These are phyloP conservation scores for Neotoxoptera formosana DNA, from an alignment of 1,140 invertebrate species.

Conservation along the genomic window DNA sequence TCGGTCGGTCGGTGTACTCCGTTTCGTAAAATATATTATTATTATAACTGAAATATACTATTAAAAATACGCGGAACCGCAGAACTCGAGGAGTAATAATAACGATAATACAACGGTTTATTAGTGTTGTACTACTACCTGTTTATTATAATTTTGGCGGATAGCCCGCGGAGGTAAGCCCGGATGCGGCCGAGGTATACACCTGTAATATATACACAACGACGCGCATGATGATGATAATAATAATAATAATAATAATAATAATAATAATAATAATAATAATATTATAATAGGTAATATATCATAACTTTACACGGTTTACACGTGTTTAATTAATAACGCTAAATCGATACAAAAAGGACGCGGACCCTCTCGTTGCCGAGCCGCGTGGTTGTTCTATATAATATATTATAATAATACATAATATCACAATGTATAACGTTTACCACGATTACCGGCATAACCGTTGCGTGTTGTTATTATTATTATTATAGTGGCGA, in stretches of 20 bases:
- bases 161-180: background rate
- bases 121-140: background rate
- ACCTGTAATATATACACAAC: background rate
- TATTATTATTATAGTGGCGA: background rate
- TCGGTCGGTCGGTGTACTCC: background rate
- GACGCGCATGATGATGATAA: background rate
- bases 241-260: background rate
- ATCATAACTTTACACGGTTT: constrained; percentile 7
- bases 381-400: background rate
- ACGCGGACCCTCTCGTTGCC: background rate
- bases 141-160: background rate
- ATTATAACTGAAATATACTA: no score
- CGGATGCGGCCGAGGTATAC: background rate
- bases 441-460: background rate
- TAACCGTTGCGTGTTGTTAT: background rate
- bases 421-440: background rate
- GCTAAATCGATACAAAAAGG: constrained; percentile 16
- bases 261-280: background rate
- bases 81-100: background rate
- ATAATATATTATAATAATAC: no score
- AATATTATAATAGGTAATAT: background rate
- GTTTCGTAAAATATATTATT: background rate
- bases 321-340: constrained; percentile 12
- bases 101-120: background rate
- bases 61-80: no score